A percentile compares a stretch with the other conserved stretches of the same genome.
Evolutionary conservation across 2,797 vertebrate species (phyloP).

Genomic region (Ambastaia sidthimunki): DNA sequence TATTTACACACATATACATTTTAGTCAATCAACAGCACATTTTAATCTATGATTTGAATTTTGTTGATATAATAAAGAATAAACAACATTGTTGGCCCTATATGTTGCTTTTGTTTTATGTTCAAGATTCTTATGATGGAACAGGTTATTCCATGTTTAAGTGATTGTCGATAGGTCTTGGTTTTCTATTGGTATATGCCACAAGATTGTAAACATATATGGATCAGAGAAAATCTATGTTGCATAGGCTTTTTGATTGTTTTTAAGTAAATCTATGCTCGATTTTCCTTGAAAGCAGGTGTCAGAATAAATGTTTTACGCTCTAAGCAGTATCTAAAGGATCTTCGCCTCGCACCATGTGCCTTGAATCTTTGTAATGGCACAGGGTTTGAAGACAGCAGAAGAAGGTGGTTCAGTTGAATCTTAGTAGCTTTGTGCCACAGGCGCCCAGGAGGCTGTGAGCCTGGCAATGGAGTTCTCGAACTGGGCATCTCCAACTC

Average conservation of each 20-base stretch:
- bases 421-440: conserved; percentile 83
- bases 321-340: conserved; percentile 27
- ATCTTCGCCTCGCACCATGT: conserved; percentile 22
- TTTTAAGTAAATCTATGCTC: not conserved
- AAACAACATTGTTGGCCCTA: conserved; percentile 57
- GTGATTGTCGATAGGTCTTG: conserved; percentile 25
- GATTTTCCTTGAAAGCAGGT: not conserved
- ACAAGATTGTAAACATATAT: conserved; percentile 5
- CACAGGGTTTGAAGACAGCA: not conserved
- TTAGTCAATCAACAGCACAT: conserved; percentile 40
- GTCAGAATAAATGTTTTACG: not conserved
- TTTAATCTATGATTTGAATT: too few relatives aligned
- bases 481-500: conserved; percentile 79
- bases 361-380: not conserved
- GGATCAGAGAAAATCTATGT: not conserved
- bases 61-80: conserved; percentile 24
- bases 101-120: conserved; percentile 18
- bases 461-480: conserved; percentile 82
- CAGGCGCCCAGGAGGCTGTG: conserved; percentile 80
- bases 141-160: too few relatives aligned
- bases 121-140: too few relatives aligned
- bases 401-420: not conserved
- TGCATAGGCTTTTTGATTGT: not conserved
- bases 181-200: conserved; percentile 2
- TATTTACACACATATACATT: conserved; percentile 83